Conservation (phyloP, 2,797 vertebrate species). For the Kryptopterus vitreolus region DNA sequence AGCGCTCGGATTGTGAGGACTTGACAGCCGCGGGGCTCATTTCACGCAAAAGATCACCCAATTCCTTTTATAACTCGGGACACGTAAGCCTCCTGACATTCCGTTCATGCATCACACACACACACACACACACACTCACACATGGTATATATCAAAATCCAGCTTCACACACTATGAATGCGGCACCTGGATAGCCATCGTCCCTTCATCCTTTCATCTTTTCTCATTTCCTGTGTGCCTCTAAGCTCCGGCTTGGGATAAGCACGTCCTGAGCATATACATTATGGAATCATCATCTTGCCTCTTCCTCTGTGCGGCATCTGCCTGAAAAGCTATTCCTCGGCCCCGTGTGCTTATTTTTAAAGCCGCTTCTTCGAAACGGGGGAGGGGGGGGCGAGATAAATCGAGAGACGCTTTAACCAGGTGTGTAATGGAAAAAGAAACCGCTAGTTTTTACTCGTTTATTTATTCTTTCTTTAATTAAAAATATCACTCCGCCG, state of each 20-base stretch:
- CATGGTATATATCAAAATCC: slow-evolving; percentile 27
- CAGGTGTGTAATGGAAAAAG: not conserved
- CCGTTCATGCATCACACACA: slow-evolving; percentile 11
- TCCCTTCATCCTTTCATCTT: slow-evolving; percentile 51
- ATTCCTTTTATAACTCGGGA: slow-evolving; percentile 35
- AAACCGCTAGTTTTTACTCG: not conserved
- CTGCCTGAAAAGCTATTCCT: slow-evolving; percentile 58
- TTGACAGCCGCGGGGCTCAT: slow-evolving; percentile 24
- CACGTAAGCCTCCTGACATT: slow-evolving; percentile 28
- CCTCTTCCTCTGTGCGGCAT: slow-evolving; percentile 70
- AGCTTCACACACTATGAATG: slow-evolving; percentile 25
- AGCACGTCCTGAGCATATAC: slow-evolving; percentile 59
- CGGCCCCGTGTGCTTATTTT: slow-evolving; percentile 31
- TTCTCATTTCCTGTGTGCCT: slow-evolving; percentile 60
- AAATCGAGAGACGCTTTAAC: slow-evolving; percentile 18
- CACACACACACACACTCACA: slow-evolving; percentile 5
- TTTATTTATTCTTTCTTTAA: not conserved
- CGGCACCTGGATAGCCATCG: slow-evolving; percentile 38
- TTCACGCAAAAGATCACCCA: slow-evolving; percentile 33
- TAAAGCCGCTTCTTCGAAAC: slow-evolving; percentile 35
- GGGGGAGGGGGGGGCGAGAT: slow-evolving; percentile 16
- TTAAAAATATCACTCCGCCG: not conserved
- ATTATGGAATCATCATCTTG: slow-evolving; percentile 62
- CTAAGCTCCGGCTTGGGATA: slow-evolving; percentile 58
- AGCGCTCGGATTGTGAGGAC: slow-evolving; percentile 26